These are phyloP conservation scores for Dicerorhinus sumatrensis DNA, from an alignment of 2,113 vertebrate genomes.

Conservation along the genomic window DNA sequence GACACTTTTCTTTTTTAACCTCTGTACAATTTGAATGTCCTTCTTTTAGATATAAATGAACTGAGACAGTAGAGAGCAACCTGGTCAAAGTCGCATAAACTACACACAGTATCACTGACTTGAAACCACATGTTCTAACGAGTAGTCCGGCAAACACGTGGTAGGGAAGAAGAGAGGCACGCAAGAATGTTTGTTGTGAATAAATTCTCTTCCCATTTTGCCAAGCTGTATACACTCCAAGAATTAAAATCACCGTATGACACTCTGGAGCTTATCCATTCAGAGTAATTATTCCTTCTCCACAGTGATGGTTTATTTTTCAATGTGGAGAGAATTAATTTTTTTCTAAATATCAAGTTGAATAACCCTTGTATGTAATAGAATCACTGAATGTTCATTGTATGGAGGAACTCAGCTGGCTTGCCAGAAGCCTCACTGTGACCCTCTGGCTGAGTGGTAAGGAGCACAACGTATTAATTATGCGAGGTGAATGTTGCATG, in stretches of 20 bases:
- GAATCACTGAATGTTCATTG: not conserved
- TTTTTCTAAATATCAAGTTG: not conserved
- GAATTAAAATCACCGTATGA: not conserved
- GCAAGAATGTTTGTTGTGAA: not conserved
- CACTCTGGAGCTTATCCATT: not conserved
- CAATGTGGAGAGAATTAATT: not conserved
- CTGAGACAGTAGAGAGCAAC: not conserved
- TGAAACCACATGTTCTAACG: not conserved
- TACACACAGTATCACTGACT: not conserved
- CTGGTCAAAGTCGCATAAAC: not conserved
- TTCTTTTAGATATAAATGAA: not conserved
- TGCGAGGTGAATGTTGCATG: not conserved
- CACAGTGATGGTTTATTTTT: constrained; percentile 39
- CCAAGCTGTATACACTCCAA: not conserved
- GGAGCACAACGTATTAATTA: not conserved
- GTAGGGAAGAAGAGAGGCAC: not conserved
- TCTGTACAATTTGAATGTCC: not conserved
- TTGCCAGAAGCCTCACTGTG: not conserved
- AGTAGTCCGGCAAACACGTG: not conserved
- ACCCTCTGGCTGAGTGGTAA: not conserved
- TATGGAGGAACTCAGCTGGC: not conserved
- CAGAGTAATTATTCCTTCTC: constrained; percentile 31
- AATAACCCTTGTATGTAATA: not conserved
- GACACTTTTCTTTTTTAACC: not conserved
- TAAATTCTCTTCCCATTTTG: constrained; percentile 1